These are phyloP conservation scores for Thyatira batis DNA, from an alignment of 2,888 invertebrate species.

Conservation along the genomic window DNA sequence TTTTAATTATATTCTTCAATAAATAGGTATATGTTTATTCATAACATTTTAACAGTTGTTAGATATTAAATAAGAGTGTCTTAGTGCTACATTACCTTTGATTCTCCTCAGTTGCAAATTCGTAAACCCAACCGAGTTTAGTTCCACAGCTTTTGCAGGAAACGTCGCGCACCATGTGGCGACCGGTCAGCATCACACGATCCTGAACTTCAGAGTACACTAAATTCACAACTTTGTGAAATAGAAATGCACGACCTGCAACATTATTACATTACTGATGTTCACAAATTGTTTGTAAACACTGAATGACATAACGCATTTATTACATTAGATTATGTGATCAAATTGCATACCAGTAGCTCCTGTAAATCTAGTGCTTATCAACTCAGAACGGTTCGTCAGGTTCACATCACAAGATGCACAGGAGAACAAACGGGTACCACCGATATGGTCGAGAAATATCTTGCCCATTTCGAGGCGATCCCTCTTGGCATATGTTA, in stretches of 20 bases:
- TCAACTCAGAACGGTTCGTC: conserved; percentile 96
- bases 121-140: conserved; percentile 99
- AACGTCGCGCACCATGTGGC: conserved; percentile 99
- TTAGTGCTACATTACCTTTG: conserved; percentile 85
- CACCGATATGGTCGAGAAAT: conserved; percentile 97
- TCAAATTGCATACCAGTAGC: conserved; percentile 89
- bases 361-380: conserved; percentile 98
- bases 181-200: conserved; percentile 98
- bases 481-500: neutral
- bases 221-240: conserved; percentile 97
- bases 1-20: too few species aligned
- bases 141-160: conserved; percentile 98
- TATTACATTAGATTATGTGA: too few species aligned
- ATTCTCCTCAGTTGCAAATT: conserved; percentile 98
- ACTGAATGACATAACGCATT: neutral
- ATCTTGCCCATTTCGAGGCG: conserved; percentile 90
- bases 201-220: conserved; percentile 97
- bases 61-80: too few species aligned
- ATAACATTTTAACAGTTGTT: too few species aligned
- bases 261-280: conserved; percentile 11
- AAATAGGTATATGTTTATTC: too few species aligned
- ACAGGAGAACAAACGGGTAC: conserved; percentile 96
- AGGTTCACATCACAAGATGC: conserved; percentile 97
- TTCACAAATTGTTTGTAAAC: too few species aligned
- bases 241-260: conserved; percentile 93